These are phyloP conservation scores for Cryptotis parvus DNA, from an alignment of 2,113 vertebrate genomes.

Conservation along the genomic window DNA sequence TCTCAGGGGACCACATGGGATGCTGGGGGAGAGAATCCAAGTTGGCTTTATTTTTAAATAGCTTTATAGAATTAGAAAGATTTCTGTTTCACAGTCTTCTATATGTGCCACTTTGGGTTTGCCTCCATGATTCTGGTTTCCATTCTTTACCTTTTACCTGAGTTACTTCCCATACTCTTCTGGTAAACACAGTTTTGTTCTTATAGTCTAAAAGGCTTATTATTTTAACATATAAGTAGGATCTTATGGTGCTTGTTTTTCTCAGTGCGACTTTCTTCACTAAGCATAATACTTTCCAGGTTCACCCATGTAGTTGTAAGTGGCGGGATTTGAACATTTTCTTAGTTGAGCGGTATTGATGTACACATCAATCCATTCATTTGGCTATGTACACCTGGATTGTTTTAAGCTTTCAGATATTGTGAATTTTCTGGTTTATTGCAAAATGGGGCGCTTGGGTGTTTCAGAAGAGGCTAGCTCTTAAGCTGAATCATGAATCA, in stretches of 20 bases:
- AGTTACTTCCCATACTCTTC: neutral
- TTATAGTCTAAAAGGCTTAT: neutral
- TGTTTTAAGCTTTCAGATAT: neutral
- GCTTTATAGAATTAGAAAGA: neutral
- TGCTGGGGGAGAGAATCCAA: too few relatives aligned
- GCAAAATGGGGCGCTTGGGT: neutral
- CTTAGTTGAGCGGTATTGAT: neutral
- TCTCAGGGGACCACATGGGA: too few relatives aligned
- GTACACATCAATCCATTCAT: neutral
- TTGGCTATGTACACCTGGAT: neutral
- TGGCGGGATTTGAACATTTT: neutral
- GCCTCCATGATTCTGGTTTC: neutral
- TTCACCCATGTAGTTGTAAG: neutral
- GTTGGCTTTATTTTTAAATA: neutral
- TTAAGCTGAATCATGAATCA: neutral
- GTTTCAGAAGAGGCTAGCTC: neutral
- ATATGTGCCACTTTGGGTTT: neutral
- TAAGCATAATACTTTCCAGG: neutral
- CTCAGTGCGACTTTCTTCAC: neutral
- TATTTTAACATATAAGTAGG: neutral
- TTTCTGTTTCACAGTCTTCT: neutral
- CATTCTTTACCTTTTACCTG: neutral
- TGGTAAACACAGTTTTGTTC: neutral
- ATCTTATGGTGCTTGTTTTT: neutral
- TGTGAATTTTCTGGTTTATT: neutral